Conservation (phyloP, 1,140 invertebrate genomes). For the Ceratosolen solmsi region DNA sequence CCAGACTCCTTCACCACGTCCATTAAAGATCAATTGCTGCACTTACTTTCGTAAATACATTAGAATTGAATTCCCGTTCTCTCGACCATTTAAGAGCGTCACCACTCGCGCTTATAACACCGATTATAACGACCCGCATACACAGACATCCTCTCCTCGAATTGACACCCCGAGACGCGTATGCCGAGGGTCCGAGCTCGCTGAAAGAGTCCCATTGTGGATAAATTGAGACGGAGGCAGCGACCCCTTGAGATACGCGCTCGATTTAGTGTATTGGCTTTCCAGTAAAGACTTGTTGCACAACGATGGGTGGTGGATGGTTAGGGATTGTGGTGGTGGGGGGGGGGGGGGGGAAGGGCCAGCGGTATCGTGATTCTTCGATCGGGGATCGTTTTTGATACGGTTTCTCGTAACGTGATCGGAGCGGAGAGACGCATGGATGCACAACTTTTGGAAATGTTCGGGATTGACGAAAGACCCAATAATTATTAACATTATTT, state of each 20-base stretch:
- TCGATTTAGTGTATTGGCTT: constrained; percentile 11
- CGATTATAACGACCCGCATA: constrained; percentile 61
- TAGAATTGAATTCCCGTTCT: constrained; percentile 23
- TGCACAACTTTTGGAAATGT: neutral
- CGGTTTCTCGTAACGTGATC: too few relatives aligned
- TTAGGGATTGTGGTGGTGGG: too few relatives aligned
- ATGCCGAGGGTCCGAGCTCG: constrained; percentile 58
- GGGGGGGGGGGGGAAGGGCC: neutral
- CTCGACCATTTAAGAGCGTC: neutral
- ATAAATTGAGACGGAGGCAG: constrained; percentile 67
- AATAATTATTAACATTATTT: constrained; percentile 26
- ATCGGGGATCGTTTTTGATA: too few relatives aligned
- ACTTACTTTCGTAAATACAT: constrained; percentile 12
- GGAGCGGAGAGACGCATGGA: too few relatives aligned
- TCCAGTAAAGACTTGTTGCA: neutral
- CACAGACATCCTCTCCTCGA: constrained; percentile 54
- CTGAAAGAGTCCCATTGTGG: constrained; percentile 70
- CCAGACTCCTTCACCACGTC: neutral
- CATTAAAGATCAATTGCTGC: constrained; percentile 50
- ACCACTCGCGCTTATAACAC: neutral
- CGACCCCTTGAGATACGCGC: constrained; percentile 12
- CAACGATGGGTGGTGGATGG: neutral
- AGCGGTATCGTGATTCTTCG: constrained; percentile 11
- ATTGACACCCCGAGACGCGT: constrained; percentile 63
- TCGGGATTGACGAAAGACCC: constrained; percentile 5